Base-by-base conservation (phyloP, 2,113 vertebrate species). In the Gopherus evgoodei region DNA sequence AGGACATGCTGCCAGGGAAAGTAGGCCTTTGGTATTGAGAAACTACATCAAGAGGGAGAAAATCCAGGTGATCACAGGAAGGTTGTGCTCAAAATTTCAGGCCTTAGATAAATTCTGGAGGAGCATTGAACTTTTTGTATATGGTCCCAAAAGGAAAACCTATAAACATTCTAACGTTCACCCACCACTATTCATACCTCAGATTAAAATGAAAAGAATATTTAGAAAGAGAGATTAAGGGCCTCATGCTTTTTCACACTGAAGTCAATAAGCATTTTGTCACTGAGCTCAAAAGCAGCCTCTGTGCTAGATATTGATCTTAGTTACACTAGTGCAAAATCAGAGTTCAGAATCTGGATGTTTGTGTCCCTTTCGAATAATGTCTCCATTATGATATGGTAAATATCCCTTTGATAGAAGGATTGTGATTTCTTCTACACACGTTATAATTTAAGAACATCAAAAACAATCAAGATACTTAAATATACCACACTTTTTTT, bases 61-160 rank as follows among this genome's bases (percentile, higher is more conserved):
- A 87, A 87, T n/a, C 29, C 42, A 29, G 57, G 13, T 42, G 19
- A 65, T 53, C 27, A 5, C 8, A n/a, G 35, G 35, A 42, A 81
- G 22, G 59, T 38, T 2, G 16, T 4, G 13, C 47, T 76, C 19
- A 69, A 49, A 84, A 13, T 31, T 47, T 27, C 25, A 69, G 16
- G 62, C 54, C 29, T 1, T 24, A 49, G 24, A 47, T 42, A 59
- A 69, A 69, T 21, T 24, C 42, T 14, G n/a, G 56, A 50, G 65
- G 35, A 35, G 8, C 29, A 1, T 0, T 5, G 19, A 38, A 47
- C 21, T 14, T 84, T 83, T 44, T 84, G 47, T 0, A 0, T 25
- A 27, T 11, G 22, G 53, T 17, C 14, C 3, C 47, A 25, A 8
- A 13, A 44, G 80, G 7, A 2, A 22, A 27, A 8, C 29, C 35